Evolutionary conservation across 1,140 invertebrate species (phyloP), one percentile per base, ranked within the genome.

Genomic region (Ectropis grisescens): DNA sequence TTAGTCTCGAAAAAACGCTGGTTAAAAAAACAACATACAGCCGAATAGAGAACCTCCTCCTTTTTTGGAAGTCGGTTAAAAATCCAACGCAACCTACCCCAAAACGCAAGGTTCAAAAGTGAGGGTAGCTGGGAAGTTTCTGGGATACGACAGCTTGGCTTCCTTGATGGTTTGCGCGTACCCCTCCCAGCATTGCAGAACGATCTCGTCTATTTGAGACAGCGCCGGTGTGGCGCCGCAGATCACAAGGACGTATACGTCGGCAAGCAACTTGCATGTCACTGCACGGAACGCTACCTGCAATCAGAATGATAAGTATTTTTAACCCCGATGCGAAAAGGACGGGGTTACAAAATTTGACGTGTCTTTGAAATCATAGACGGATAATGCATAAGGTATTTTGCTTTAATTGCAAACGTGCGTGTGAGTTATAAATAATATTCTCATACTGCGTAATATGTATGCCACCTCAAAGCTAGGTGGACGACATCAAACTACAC

Each of bases 221-320:
- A 95, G 72, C 13, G 87, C 76, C 0, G 93, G 93, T 13, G 84
- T 89, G 2, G 91, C 90, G 1, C 93, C 93, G 76, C 92, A 93
- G 4, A 96, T 78, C 2, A 91, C 88, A 41, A 91, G 75, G 0
- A 93, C 86, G 72, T 93, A 89, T 2, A 94, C 86, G 43, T 90
- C 85, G 33, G 87, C 85, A n/a, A 90, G 79, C 8, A 95, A 67
- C 34, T 89, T 88, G 46, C 92, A 89, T 2, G 90, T 89, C 6
- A 95, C 86, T 29, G 94, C 85, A 54, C 93, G 83, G 57, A 93
- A 93, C 7, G 92, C 91, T 1, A 93, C 87, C 92, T 94, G 61
- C 50, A 82, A 26, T 19, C 16, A 19, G 3, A 4, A 19, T 19
- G n/a, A n/a, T n/a, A n/a, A n/a, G n/a, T n/a, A n/a, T n/a, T 7